phyloP scores from a whole-genome alignment of 2,113 vertebrate genomes.

The Ahaetulla prasina region DNA sequence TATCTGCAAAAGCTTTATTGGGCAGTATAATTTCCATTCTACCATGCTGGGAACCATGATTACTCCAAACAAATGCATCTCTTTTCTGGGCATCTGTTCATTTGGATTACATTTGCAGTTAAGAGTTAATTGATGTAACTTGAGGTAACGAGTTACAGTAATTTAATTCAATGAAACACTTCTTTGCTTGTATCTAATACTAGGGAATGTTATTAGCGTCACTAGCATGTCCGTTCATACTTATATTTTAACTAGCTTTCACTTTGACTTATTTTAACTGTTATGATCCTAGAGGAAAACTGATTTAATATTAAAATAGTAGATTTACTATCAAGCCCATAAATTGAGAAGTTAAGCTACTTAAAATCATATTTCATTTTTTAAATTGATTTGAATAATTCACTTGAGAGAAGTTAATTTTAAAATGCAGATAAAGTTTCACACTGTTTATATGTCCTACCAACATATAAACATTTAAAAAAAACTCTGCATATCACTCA shows the following conservation, averaged over 20 bases:
- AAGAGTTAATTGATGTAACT: neutral
- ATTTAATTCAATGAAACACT: neutral
- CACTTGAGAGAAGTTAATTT: slow-evolving; percentile 11
- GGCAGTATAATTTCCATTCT: neutral
- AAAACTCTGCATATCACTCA: neutral
- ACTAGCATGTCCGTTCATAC: neutral
- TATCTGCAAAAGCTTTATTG: neutral
- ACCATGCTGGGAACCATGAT: neutral
- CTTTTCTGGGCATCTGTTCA: neutral
- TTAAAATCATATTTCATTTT: neutral
- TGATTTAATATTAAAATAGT: slow-evolving; percentile 1
- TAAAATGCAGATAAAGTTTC: neutral
- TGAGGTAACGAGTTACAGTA: neutral
- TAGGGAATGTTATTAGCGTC: neutral
- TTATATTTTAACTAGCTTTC: neutral
- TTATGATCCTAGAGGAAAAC: neutral
- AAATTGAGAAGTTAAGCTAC: neutral
- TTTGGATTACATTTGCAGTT: neutral
- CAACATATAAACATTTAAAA: neutral
- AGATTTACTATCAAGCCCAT: neutral
- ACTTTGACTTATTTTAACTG: neutral
- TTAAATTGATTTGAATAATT: neutral
- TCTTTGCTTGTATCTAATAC: neutral
- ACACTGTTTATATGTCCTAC: neutral
- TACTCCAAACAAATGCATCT: neutral